phyloP scores from a whole-genome alignment of 1,140 invertebrate genomes.

The Thaumetopoea pityocampa region DNA sequence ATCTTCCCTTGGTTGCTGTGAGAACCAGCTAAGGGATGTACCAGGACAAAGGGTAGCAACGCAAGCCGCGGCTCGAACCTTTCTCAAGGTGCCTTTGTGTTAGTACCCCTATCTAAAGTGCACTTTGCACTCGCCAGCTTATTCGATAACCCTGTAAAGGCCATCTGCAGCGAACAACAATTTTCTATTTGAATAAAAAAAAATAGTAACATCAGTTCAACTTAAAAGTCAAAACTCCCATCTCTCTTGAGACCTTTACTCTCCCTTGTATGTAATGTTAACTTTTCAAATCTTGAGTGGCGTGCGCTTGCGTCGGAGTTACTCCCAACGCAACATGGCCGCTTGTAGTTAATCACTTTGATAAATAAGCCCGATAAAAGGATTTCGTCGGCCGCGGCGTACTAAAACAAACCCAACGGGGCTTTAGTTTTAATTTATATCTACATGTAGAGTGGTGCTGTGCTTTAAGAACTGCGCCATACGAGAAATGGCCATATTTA shows the following conservation, averaged over 20 bases:
- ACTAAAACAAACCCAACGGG: slow-evolving; percentile 23
- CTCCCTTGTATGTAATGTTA: slow-evolving; percentile 4
- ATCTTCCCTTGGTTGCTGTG: no score
- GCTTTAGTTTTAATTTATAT: slow-evolving; percentile 12
- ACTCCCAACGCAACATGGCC: slow-evolving; percentile 8
- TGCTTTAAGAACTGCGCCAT: neutral
- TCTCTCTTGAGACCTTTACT: slow-evolving; percentile 1
- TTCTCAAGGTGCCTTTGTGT: no score
- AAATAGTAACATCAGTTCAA: no score
- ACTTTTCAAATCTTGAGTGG: slow-evolving; percentile 15
- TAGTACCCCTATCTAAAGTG: no score
- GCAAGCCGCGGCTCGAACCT: no score
- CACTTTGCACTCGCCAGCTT: no score
- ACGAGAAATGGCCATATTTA: no score
- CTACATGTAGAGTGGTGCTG: neutral
- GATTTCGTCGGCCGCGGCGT: slow-evolving; percentile 9
- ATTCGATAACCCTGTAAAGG: no score
- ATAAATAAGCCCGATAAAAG: slow-evolving; percentile 29
- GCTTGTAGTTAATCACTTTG: slow-evolving; percentile 14
- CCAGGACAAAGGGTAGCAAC: no score
- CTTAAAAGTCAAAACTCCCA: slow-evolving; percentile 2
- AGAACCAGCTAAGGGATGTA: no score
- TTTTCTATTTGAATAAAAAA: no score
- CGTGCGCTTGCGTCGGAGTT: slow-evolving; percentile 5
- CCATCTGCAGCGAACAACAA: no score